Conservation (phyloP, 2,113 vertebrate genomes). For the Sigmodon hispidus region DNA sequence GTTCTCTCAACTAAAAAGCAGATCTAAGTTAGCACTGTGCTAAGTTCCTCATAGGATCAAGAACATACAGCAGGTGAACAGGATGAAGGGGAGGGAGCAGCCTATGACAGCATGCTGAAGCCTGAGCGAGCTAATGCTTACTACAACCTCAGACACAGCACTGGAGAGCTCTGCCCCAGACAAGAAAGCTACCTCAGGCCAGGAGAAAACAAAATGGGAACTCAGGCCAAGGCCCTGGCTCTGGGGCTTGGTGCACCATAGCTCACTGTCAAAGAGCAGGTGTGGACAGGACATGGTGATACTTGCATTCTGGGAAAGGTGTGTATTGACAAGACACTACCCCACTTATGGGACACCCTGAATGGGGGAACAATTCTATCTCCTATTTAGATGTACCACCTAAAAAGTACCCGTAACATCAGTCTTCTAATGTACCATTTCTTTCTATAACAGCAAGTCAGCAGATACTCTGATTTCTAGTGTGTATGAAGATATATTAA, state of each 20-base stretch:
- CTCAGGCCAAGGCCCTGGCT: neutral
- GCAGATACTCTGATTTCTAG: slow-evolving; percentile 54
- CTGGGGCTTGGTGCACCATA: neutral
- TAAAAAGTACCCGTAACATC: neutral
- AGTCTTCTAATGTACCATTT: neutral
- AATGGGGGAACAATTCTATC: neutral
- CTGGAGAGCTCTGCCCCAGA: neutral
- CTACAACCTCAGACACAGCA: neutral
- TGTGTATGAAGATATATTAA: slow-evolving; percentile 76
- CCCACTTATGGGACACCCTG: neutral
- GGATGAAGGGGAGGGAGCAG: neutral
- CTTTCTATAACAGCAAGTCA: slow-evolving; percentile 61
- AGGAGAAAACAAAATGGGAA: neutral
- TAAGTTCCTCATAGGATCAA: neutral
- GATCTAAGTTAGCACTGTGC: neutral
- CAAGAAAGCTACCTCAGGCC: neutral
- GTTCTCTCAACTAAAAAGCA: slow-evolving; percentile 43
- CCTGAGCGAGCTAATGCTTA: neutral
- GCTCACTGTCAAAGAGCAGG: neutral
- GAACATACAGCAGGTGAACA: neutral
- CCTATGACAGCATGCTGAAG: neutral
- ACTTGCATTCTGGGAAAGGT: neutral
- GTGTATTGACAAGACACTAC: neutral
- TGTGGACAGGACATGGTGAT: neutral
- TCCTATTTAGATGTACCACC: neutral